These are phyloP conservation scores for Gastrophysa polygoni DNA, from an alignment of 2,888 invertebrate species.

Conservation along the genomic window DNA sequence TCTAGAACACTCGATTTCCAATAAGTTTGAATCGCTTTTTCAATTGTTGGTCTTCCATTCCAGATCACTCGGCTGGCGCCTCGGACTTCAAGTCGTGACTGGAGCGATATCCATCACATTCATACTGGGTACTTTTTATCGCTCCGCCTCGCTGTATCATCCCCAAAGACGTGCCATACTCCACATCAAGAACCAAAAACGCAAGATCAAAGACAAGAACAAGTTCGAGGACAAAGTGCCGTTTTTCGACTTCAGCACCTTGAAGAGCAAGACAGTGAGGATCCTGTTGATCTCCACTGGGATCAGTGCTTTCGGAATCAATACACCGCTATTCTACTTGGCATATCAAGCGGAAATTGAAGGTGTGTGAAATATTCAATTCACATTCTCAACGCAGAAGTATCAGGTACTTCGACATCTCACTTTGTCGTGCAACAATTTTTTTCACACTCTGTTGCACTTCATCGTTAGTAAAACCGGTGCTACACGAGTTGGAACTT, in stretches of 20 bases:
- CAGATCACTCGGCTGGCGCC: slow-evolving; percentile 81
- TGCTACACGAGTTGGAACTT: too few species aligned
- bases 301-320: slow-evolving; percentile 81
- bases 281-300: slow-evolving; percentile 82
- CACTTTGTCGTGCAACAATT: too few species aligned
- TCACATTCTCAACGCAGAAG: too few species aligned
- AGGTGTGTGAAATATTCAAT: slow-evolving; percentile 38
- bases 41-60: too few species aligned
- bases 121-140: slow-evolving; percentile 84
- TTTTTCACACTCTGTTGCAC: too few species aligned
- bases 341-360: slow-evolving; percentile 81
- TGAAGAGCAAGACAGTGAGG: slow-evolving; percentile 83
- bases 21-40: too few species aligned
- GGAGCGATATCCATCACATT: slow-evolving; percentile 82
- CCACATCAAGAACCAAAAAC: slow-evolving; percentile 86
- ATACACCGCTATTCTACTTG: slow-evolving; percentile 84
- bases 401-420: too few species aligned
- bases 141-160: slow-evolving; percentile 87
- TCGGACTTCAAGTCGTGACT: slow-evolving; percentile 85
- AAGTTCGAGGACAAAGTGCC: slow-evolving; percentile 79
- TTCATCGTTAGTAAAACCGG: too few species aligned
- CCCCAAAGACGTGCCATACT: slow-evolving; percentile 85
- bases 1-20: too few species aligned
- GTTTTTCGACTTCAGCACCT: slow-evolving; percentile 85
- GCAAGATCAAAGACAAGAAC: slow-evolving; percentile 81